phyloP scores from a whole-genome alignment of 1,140 invertebrate genomes.

The Pissodes strobi region DNA sequence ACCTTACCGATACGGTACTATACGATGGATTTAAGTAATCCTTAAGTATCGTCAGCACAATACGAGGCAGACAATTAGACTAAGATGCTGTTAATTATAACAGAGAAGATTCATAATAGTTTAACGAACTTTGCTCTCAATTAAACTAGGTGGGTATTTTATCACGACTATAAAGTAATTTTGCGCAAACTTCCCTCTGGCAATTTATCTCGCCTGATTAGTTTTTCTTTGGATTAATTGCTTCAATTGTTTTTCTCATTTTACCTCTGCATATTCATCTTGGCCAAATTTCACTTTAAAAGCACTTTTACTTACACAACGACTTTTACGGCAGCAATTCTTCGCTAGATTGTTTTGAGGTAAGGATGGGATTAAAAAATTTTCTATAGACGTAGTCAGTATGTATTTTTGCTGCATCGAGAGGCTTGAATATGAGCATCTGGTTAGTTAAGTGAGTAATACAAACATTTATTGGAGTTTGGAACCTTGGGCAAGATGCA shows the following conservation, averaged over 20 bases:
- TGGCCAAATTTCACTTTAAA: constrained; percentile 48
- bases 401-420: no score
- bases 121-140: constrained; percentile 54
- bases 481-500: no score
- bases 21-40: no score
- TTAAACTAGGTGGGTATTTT: constrained; percentile 55
- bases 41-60: background rate
- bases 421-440: no score
- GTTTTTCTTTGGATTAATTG: constrained; percentile 57
- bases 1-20: no score
- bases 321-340: constrained; percentile 42
- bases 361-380: background rate
- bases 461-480: no score
- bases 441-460: no score
- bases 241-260: constrained; percentile 57
- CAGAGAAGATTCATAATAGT: constrained; percentile 33
- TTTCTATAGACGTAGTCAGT: no score
- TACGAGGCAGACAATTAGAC: constrained; percentile 9
- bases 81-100: constrained; percentile 24
- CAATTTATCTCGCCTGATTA: constrained; percentile 58
- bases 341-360: constrained; percentile 36
- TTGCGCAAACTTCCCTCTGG: constrained; percentile 43
- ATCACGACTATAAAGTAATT: constrained; percentile 57
- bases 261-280: constrained; percentile 53
- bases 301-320: constrained; percentile 45